Evolutionary conservation across 2,888 invertebrate species (phyloP), one percentile per base, ranked within the genome.

Genomic region (Pammene fasciana): DNA sequence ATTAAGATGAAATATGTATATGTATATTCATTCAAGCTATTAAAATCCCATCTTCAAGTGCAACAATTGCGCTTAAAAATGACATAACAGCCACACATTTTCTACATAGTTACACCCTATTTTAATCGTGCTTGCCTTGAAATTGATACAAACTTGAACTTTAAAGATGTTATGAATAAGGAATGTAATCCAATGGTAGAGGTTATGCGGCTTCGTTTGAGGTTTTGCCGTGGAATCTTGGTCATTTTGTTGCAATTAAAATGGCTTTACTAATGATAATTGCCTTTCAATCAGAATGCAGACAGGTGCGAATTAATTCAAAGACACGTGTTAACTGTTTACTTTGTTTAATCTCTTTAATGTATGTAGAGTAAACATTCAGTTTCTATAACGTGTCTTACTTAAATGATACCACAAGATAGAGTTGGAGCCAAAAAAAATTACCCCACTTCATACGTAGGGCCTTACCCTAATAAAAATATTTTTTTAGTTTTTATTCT

Each of bases 31-130:
- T 68, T 59, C 54, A 48, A 5, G 55, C 60, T 65, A 70, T 70
- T 70, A 70, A 70, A 65, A 70, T 34, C 65, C 34, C 70, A 70
- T 70, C 65, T 70, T 52, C 57, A 65, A 41, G 48, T 48, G 54
- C 59, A 41, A 26, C 41, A n/a, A 45, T 14, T 38, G n/a, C 9
- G 1, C 1, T n/a, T 0, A 18, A 4, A 52, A 52, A 50, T 6
- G 18, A 18, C 61, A 1, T 62, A 52, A 41, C 0, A 10, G 13
- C 50, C 62, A 16, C 3, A 0, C 16, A 26, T 41, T 18, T 9
- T 0, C n/a, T 9, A 38, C 4, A 3, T 4, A 52, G 5, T 13
- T 52, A 52, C 50, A n/a, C 11, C 48, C 8, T 50, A 36, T 50
- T 50, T 14, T 16, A 3, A 1, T 5, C 4, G 5, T 41, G 5